Base-by-base conservation (phyloP, 1,140 invertebrate genomes). In the Euschistus heros region DNA sequence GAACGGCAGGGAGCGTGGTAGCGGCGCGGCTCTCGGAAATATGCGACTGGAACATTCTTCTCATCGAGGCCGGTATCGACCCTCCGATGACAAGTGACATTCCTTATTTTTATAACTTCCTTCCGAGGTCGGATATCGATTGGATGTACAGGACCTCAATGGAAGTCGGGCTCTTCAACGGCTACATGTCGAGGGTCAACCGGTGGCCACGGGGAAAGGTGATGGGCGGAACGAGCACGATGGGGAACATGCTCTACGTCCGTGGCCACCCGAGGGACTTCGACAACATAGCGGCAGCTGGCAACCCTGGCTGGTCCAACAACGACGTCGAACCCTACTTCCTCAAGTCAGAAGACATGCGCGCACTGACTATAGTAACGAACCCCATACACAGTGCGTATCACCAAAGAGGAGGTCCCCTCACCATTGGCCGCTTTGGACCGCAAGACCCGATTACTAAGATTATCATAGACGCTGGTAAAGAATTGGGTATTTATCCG, bases 181-280 rank as follows among this genome's bases (percentile, higher is more conserved):
- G 80, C 22, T 81, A 81, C 1, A 82, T 85, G 0, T 89, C 88
- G 72, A 84, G 83, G 67, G 30, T 59, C n/a, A 65, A 65, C 47
- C 2, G 64, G 20, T 80, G 87, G 79, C 83, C 85, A 0, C 76
- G 85, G 37, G 88, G 88, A 0, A 87, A 85, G 77, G 85, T 87
- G 33, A 73, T 92, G 10, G 93, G 92, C 15, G 93, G 93, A 3
- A 86, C 84, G 2, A 90, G 87, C 68, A 82, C 84, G 8, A 75
- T 94, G 20, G 94, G 69, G 14, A 68, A 67, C 69, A 85, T 89
- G 84, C 81, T 84, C 42, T 88, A 87, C 71, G 78, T 83, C 0
- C 72, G 86, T 63, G 86, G 84, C 0, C 81, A 86, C 72, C 76
- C 73, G 2, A 71, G 71, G 7, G 82, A 88, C 72, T 90, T 84